phyloP scores from a whole-genome alignment of 2,888 invertebrate genomes.

The Tachina grossa region DNA sequence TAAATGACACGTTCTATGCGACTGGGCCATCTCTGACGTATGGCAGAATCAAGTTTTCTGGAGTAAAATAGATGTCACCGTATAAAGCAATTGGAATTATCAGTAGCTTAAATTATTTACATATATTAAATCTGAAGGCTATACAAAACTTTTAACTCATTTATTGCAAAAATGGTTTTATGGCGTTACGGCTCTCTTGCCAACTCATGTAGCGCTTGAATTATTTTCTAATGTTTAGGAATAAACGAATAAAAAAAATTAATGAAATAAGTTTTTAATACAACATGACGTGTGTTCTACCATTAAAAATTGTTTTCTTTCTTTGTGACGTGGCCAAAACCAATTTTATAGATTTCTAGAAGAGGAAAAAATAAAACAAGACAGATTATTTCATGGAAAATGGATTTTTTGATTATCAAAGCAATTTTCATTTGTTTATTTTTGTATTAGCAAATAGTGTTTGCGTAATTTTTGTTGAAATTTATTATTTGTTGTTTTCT shows the following conservation, averaged over 20 bases:
- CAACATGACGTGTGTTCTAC: background rate
- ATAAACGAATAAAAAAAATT: background rate
- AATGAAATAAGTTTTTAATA: background rate
- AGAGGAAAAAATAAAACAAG: background rate
- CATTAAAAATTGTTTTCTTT: background rate
- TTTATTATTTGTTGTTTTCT: conserved; percentile 37
- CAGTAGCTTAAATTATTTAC: too few species aligned
- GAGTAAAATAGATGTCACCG: too few species aligned
- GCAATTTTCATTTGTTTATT: conserved; percentile 36
- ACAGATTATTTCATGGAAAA: conserved; percentile 23
- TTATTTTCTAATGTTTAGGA: background rate
- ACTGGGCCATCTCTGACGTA: too few species aligned
- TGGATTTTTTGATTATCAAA: conserved; percentile 33
- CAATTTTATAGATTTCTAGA: background rate
- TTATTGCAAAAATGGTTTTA: too few species aligned
- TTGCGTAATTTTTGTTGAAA: conserved; percentile 49
- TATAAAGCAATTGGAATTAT: too few species aligned
- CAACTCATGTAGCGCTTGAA: too few species aligned
- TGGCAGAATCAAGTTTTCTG: too few species aligned
- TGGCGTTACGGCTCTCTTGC: too few species aligned
- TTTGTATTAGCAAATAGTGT: conserved; percentile 49
- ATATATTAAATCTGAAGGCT: too few species aligned
- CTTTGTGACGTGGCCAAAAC: background rate
- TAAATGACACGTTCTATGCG: too few species aligned
- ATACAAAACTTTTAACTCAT: too few species aligned